Evolutionary conservation across 2,888 invertebrate genomes (phyloP), one percentile per base, ranked within the genome.

Genomic region (Drosophila limbata): DNA sequence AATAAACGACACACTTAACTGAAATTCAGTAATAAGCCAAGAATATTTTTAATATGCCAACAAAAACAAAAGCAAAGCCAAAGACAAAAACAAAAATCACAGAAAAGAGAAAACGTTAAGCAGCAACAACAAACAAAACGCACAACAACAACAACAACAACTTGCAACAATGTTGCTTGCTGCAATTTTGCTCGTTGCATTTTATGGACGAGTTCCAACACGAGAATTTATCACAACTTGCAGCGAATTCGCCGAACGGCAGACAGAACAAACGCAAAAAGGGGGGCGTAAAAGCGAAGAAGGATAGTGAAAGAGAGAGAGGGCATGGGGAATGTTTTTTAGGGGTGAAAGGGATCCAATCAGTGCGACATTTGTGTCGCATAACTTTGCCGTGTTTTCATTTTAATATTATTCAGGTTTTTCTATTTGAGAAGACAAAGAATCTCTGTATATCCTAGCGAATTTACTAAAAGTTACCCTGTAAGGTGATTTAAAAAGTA

Each of bases 361-460:
- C 81, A 80, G 65, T 56, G 81, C 69, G 39, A 84, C 85, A 81
- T 84, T 84, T 70, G 80, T 74, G 81, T 64, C 80, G 80, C 88
- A 88, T 88, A 88, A 82, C 80, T 82, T 69, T 60, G 59, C 17
- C 64, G 79, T 81, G 65, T 70, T 69, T 62, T 85, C 53, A 55
- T 40, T 77, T 62, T 39, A 76, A 79, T 69, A 76, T 69, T 76
- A 80, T 76, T 40, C 77, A 77, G 45, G 50, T 50, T 74, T 73
- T 51, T 51, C 42, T 47, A 21, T 56, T 47, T 42, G 37, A 57
- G 9, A 37, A 35, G 8, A 28, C 15, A 28, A 60, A 28, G 11
- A 17, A 47, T 9, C 25, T 11, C 5, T n/a, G 13, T 6, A 6
- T 28, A n/a, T 33, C 6, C 13, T 15, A n/a, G 4, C 1, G 21